Conservation (phyloP, 2,888 invertebrate genomes). For the Brachylomia viminalis region DNA sequence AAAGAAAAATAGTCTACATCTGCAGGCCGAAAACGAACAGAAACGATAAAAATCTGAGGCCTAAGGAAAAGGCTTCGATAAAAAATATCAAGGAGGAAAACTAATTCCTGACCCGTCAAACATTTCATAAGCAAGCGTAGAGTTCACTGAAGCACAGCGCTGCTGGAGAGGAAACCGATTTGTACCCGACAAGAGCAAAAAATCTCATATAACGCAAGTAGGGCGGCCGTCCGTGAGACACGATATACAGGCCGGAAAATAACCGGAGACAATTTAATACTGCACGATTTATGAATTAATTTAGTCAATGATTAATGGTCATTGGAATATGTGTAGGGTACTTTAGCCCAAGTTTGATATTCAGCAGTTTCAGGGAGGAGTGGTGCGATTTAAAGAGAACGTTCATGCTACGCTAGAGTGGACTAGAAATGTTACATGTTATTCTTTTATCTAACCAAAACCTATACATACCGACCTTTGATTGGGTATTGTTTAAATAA, state of each 20-base stretch:
- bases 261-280: constrained; percentile 62
- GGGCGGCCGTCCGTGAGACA: constrained; percentile 56
- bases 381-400: not conserved
- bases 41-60: constrained; percentile 51
- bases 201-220: constrained; percentile 64
- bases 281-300: constrained; percentile 59
- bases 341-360: constrained; percentile 24
- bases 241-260: constrained; percentile 60
- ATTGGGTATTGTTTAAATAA: not conserved
- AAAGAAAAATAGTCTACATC: constrained; percentile 12
- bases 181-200: constrained; percentile 78
- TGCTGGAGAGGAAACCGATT: constrained; percentile 78
- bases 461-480: not conserved
- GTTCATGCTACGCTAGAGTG: not conserved
- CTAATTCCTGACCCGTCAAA: constrained; percentile 86
- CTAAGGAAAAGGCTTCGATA: constrained; percentile 57
- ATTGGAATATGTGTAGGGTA: constrained; percentile 18
- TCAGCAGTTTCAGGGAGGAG: constrained; percentile 7
- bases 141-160: constrained; percentile 71
- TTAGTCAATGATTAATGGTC: constrained; percentile 48
- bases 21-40: constrained; percentile 28
- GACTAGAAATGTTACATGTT: not conserved
- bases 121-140: constrained; percentile 84
- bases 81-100: constrained; percentile 75
- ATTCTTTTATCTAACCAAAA: not conserved